Evolutionary conservation across 2,113 vertebrate genomes (phyloP), one percentile per base, ranked within the genome.

Genomic region (Puntigrus tetrazona): DNA sequence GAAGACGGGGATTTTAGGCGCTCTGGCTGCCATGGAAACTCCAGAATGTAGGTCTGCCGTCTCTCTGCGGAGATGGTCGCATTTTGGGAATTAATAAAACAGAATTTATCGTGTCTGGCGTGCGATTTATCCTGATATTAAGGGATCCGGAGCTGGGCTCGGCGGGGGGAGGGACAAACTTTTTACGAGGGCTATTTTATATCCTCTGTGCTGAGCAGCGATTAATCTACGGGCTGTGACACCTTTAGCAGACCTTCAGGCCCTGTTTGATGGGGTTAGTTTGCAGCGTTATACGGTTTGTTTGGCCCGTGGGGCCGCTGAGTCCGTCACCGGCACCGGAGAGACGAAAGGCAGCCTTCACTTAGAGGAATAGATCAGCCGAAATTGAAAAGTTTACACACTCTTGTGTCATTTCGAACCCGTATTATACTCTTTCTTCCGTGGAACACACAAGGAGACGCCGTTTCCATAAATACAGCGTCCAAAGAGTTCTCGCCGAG

Each of bases 101-200:
- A 82, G 89, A 91, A 92, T 94, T 94, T 92, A 93, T 94, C 92
- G 90, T 92, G 91, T 93, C 91, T 92, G 92, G 91, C 93, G 91
- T 90, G 92, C 90, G 88, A 92, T 94, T 94, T 93, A 93, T 93
- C 86, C 81, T 88, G 89, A 93, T 92, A 92, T 93, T 93, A 92
- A 92, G 92, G 89, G 91, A 92, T 92, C 91, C 86, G 87, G 85
- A 86, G 88, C 89, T 67, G 1, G 88, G 87, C 77, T 7, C 18
- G 25, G 34, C 34, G 27, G 75, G 27, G 69, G 43, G 41, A 82
- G 57, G 87, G 87, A 74, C 78, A 55, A 89, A 79, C 84, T 81
- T 69, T 87, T 87, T 87, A 83, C 73, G 52, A 86, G 86, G 86
- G 84, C 87, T 87, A 84, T 94, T 89, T 93, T 91, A 89, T 83